phyloP scores from a whole-genome alignment of 1,140 invertebrate species.

The Papilio helenus region DNA sequence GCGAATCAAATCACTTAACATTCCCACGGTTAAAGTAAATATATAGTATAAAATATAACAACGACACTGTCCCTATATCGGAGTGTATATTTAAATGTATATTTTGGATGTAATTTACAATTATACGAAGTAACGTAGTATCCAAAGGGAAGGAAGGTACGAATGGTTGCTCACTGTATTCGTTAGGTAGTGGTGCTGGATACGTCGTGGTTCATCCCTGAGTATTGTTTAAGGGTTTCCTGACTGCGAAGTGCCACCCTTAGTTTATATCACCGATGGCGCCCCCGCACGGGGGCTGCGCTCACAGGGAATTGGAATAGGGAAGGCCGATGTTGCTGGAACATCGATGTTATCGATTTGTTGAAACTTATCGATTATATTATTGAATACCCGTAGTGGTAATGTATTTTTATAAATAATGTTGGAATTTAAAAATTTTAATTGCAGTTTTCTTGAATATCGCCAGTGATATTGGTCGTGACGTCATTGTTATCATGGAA shows the following conservation, averaged over 20 bases:
- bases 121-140: slow-evolving; percentile 51
- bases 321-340: not conserved
- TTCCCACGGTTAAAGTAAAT: slow-evolving; percentile 20
- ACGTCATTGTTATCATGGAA: not conserved
- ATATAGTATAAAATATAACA: slow-evolving; percentile 50
- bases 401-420: slow-evolving; percentile 10
- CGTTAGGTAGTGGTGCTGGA: slow-evolving; percentile 76
- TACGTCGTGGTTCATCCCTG: slow-evolving; percentile 51
- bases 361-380: not conserved
- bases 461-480: not conserved
- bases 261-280: slow-evolving; percentile 70
- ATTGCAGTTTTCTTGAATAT: not conserved
- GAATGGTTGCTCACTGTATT: slow-evolving; percentile 81
- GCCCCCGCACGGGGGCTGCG: slow-evolving; percentile 53
- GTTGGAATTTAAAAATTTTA: not conserved
- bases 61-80: slow-evolving; percentile 59
- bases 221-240: slow-evolving; percentile 55
- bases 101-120: slow-evolving; percentile 81
- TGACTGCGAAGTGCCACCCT: slow-evolving; percentile 72
- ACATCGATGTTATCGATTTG: not conserved
- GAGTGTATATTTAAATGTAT: slow-evolving; percentile 73
- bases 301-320: slow-evolving; percentile 57
- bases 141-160: slow-evolving; percentile 60
- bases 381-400: not conserved
- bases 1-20: slow-evolving; percentile 19